These are phyloP conservation scores for Ametastegia equiseti DNA, from an alignment of 2,888 invertebrate species.

Conservation along the genomic window DNA sequence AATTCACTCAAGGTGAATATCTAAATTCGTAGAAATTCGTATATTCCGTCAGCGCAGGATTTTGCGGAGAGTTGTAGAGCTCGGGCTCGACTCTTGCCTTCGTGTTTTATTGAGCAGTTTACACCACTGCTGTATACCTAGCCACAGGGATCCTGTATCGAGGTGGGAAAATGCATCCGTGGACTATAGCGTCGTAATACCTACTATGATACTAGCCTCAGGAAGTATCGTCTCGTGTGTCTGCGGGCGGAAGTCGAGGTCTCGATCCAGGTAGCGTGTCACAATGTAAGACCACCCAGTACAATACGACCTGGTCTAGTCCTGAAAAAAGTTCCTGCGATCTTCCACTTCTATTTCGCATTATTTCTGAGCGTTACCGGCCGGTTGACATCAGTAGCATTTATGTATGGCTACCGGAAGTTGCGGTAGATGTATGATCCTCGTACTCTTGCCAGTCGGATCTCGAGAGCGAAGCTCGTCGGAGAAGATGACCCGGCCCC, in stretches of 20 bases:
- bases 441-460: background rate
- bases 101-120: conserved; percentile 31
- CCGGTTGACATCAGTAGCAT: background rate
- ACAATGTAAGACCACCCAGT: conserved; percentile 27
- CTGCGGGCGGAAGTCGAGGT: conserved; percentile 43
- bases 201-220: conserved; percentile 28
- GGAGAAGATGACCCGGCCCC: conserved; percentile 33
- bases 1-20: background rate
- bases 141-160: background rate
- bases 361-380: background rate
- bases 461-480: background rate
- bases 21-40: background rate
- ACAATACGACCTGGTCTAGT: background rate
- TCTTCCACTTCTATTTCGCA: background rate
- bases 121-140: background rate
- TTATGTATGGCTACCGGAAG: background rate
- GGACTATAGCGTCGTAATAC: conserved; percentile 20
- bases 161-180: conserved; percentile 21
- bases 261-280: conserved; percentile 37
- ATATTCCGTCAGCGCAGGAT: background rate
- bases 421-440: background rate
- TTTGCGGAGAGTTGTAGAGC: background rate
- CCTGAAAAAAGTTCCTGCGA: background rate
- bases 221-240: conserved; percentile 44
- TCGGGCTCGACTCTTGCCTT: background rate